Conservation (phyloP, 2,797 vertebrate species). For the Sandelia bainsii region DNA sequence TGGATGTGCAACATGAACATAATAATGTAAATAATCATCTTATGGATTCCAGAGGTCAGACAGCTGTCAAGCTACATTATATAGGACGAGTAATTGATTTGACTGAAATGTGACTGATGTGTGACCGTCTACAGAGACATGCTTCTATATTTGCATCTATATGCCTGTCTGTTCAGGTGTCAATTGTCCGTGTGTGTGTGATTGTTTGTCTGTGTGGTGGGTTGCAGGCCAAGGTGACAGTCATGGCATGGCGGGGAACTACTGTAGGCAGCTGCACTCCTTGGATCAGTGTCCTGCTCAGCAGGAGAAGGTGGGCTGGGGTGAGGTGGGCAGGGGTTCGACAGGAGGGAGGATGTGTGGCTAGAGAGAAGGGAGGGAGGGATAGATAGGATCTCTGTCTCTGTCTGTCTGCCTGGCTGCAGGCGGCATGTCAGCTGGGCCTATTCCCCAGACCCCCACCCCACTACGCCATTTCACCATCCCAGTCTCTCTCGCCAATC, state of each 20-base stretch:
- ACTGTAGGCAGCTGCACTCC: constrained; percentile 78
- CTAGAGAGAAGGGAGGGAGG: constrained; percentile 34
- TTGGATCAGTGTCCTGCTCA: constrained; percentile 52
- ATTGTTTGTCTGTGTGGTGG: constrained; percentile 28
- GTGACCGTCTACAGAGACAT: constrained; percentile 38
- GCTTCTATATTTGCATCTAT: constrained; percentile 3
- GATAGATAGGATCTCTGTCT: constrained; percentile 44
- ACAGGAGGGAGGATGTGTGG: constrained; percentile 34
- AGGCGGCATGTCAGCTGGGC: constrained; percentile 80
- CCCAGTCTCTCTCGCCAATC: constrained; percentile 53
- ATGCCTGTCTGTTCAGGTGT: constrained; percentile 29
- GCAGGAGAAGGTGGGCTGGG: constrained; percentile 19
- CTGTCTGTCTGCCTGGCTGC: constrained; percentile 57
- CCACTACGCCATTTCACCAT: constrained; percentile 30
- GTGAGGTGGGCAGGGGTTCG: constrained; percentile 43
- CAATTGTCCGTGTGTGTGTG: constrained; percentile 3
- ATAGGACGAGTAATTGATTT: constrained; percentile 72
- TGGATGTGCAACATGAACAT: constrained; percentile 22
- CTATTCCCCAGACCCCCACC: constrained; percentile 68
- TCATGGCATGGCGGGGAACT: constrained; percentile 67
- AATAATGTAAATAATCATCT: constrained; percentile 57
- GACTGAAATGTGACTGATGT: constrained; percentile 70
- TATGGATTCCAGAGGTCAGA: constrained; percentile 68
- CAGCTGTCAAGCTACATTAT: constrained; percentile 60
- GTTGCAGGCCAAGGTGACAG: constrained; percentile 49